Evolutionary conservation across 1,140 invertebrate genomes (phyloP), one percentile per base, ranked within the genome.

Genomic region (Palaemon carinicauda): DNA sequence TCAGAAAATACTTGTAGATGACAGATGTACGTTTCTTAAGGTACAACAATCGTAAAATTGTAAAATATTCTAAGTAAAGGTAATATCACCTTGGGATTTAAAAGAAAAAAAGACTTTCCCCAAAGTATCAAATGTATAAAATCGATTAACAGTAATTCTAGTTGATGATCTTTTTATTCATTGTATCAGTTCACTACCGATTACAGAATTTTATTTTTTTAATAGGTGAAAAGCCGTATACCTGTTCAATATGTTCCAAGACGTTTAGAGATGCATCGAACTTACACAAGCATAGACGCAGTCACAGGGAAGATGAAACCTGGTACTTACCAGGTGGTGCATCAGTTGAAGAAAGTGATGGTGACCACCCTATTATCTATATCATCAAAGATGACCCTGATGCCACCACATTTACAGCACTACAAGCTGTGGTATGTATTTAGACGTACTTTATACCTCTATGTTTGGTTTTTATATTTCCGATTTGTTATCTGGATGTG

Each of bases 211-310:
- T 15, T 9, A 51, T 14, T 24, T 74, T 33, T 74, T n/a, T 3
- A 21, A 15, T 77, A 86, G 84, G 77, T 91, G 93, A 94, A 91
- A 93, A 95, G 0, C 96, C 96, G 0, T 96, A 96, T 90, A 95
- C 96, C 88, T 98, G 97, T 91, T 94, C 96, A 60, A 95, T 97
- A 21, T 98, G 97, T 91, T 95, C 95, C 3, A 94, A 97, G 3
- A 97, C 97, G 0, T 98, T 97, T 90, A 75, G 80, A 73, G 73
- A 75, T 54, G 31, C 79, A 19, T 60, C 83, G 15, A 83, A 83
- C 56, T 29, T 86, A 7, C 73, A 79, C 73, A 80, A 83, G 51
- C 75, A 87, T 65, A 53, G 82, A 14, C 56, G 75, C 5, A 52
- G 80, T 33, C 87, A 82, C 27, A 27, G 80, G 1, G 80, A 87